A percentile compares a stretch with the other conserved stretches of the same genome.
Conservation (phyloP, 2,113 vertebrate genomes). For the Gorsachius goisagi region DNA sequence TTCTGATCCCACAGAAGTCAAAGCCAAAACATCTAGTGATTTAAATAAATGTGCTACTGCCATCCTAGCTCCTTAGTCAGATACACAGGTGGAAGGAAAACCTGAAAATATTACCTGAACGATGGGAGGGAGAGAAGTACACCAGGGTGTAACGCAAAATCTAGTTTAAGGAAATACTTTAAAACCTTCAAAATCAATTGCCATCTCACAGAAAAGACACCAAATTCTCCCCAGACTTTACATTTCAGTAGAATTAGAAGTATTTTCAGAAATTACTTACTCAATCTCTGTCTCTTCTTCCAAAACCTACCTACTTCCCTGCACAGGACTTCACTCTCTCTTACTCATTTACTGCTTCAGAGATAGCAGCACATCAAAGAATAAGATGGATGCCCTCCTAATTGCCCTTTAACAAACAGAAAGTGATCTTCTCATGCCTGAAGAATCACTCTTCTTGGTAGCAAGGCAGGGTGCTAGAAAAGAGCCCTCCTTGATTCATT, state of each 20-base stretch:
- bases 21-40: neutral
- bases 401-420: neutral
- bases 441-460: neutral
- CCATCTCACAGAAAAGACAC: neutral
- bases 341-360: neutral
- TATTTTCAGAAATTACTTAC: neutral
- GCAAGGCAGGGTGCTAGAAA: neutral
- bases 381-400: neutral
- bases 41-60: neutral
- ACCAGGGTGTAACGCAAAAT: fast-evolving
- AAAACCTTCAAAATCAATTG: neutral
- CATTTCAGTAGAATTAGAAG: neutral
- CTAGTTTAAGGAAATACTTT: neutral
- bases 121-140: neutral
- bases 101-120: neutral
- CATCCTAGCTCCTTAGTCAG: neutral
- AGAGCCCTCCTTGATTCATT: neutral
- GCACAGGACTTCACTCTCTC: neutral
- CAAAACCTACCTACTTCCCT: neutral
- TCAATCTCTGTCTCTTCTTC: neutral
- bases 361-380: neutral
- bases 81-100: neutral
- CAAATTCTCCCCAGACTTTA: neutral
- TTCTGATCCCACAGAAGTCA: neutral
- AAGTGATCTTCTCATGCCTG: neutral